Conservation (phyloP, 2,888 invertebrate genomes). For the Stegophylla sp. region DNA sequence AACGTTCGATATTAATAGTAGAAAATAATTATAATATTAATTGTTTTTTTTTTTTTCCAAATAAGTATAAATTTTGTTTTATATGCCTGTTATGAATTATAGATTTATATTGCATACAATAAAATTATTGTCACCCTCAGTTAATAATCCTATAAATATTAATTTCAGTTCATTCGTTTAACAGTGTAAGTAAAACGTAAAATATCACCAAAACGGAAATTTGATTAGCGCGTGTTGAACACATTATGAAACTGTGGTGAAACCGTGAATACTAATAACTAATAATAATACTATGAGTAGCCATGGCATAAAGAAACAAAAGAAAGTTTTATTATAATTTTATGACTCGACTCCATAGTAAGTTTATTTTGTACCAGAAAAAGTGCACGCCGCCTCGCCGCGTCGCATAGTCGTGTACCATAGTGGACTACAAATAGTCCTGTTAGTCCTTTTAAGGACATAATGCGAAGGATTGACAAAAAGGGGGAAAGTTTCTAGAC, state of each 20-base stretch:
- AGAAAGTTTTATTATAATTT: slow-evolving; percentile 25
- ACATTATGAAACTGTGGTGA: neutral
- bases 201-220: neutral
- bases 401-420: too few species aligned
- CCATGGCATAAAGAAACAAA: slow-evolving; percentile 1
- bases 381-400: neutral
- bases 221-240: slow-evolving; percentile 20
- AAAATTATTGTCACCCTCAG: too few species aligned
- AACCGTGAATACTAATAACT: slow-evolving; percentile 35
- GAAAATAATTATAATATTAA: neutral
- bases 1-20: neutral
- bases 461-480: neutral
- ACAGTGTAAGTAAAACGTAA: neutral
- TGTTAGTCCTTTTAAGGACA: slow-evolving; percentile 33
- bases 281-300: too few species aligned
- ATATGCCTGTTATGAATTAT: too few species aligned
- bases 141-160: neutral
- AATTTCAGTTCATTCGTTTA: neutral
- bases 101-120: too few species aligned
- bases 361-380: slow-evolving; percentile 18
- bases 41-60: too few species aligned
- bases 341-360: neutral
- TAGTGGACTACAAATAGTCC: slow-evolving; percentile 15
- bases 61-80: neutral
- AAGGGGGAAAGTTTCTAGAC: slow-evolving; percentile 35